These are phyloP conservation scores for Eueides isabella DNA, from an alignment of 1,140 invertebrate species.

Conservation along the genomic window DNA sequence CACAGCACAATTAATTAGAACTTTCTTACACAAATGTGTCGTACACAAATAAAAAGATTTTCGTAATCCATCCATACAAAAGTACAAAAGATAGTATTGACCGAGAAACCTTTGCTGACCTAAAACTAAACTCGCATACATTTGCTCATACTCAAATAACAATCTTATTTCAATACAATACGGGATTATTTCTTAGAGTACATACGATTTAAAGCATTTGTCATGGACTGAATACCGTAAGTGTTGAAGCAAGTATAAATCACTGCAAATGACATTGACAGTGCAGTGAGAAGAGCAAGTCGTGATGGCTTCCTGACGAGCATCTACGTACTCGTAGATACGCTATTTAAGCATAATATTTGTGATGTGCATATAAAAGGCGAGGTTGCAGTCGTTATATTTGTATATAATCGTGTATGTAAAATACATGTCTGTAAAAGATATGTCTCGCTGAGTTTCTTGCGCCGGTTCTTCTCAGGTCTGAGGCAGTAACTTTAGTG, in stretches of 20 bases:
- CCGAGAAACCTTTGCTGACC: conserved; percentile 25
- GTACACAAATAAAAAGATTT: conserved; percentile 23
- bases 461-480: no score
- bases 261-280: conserved; percentile 36
- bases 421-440: no score
- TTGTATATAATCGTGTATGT: neutral
- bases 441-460: no score
- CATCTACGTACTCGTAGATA: neutral
- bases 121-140: neutral
- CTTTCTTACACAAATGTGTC: conserved; percentile 19
- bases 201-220: conserved; percentile 27
- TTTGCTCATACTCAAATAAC: neutral
- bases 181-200: neutral
- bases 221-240: conserved; percentile 29
- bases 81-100: conserved; percentile 17
- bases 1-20: conserved; percentile 12
- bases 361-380: conserved; percentile 7
- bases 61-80: conserved; percentile 32
- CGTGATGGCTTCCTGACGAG: conserved; percentile 31
- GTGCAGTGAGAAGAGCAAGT: conserved; percentile 27
- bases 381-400: neutral
- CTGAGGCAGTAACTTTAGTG: no score
- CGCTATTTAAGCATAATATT: neutral
- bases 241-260: conserved; percentile 35
- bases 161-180: neutral